phyloP scores from a whole-genome alignment of 2,113 vertebrate genomes.

The Eubucco bourcierii region DNA sequence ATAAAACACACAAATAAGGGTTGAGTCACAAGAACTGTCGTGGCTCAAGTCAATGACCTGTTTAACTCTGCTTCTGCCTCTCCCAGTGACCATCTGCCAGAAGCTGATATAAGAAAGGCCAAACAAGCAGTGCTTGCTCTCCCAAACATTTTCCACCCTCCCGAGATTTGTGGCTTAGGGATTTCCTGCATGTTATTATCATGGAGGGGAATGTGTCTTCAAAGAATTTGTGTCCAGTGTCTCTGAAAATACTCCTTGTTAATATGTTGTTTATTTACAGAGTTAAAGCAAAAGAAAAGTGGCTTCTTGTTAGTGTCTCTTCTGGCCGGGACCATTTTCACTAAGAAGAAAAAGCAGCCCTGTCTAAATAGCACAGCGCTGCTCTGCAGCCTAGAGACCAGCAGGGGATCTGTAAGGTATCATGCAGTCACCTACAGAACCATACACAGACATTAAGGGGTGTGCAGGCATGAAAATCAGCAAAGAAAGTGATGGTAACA shows the following conservation, averaged over 20 bases:
- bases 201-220: not conserved
- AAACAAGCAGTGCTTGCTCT: not conserved
- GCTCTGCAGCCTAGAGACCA: not conserved
- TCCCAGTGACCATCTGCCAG: not conserved
- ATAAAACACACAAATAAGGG: not conserved
- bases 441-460: not conserved
- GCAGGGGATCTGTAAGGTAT: not conserved
- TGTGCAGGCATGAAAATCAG: not conserved
- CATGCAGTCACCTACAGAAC: not conserved
- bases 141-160: not conserved
- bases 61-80: not conserved
- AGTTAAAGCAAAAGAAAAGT: not conserved
- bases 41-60: not conserved
- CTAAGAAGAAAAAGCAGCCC: not conserved
- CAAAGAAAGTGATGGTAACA: not conserved
- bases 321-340: not conserved
- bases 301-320: not conserved
- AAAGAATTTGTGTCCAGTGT: not conserved
- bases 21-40: fast-evolving
- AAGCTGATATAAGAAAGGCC: not conserved
- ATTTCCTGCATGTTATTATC: not conserved
- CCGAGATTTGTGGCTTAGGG: not conserved
- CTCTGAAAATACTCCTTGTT: not conserved
- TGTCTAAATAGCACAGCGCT: not conserved
- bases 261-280: not conserved